These are phyloP conservation scores for Melieria crassipennis DNA, from an alignment of 2,888 invertebrate genomes.

Conservation along the genomic window DNA sequence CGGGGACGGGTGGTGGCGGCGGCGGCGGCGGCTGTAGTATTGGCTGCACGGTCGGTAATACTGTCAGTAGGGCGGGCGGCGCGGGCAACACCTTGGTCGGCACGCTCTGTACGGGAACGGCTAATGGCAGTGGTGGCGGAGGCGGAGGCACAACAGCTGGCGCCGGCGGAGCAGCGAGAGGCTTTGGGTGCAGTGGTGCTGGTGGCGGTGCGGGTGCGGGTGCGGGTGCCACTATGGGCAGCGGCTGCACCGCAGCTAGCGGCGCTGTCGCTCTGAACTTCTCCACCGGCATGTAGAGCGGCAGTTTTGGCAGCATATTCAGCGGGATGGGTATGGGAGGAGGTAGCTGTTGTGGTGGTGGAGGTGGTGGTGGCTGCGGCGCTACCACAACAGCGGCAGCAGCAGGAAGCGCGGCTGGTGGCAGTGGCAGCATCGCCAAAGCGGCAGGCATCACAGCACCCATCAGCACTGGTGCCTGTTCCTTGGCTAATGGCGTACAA, in stretches of 20 bases:
- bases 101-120: slow-evolving; percentile 29
- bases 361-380: slow-evolving; percentile 15
- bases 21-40: slow-evolving; percentile 34
- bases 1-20: slow-evolving; percentile 37
- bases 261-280: slow-evolving; percentile 25
- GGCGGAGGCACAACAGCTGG: neutral
- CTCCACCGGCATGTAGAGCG: slow-evolving; percentile 48
- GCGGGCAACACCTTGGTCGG: slow-evolving; percentile 36
- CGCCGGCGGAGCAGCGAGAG: slow-evolving; percentile 4
- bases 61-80: slow-evolving; percentile 28
- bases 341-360: neutral
- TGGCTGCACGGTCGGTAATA: slow-evolving; percentile 22
- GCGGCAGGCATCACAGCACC: neutral
- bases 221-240: slow-evolving; percentile 5
- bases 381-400: neutral
- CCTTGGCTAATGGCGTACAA: neutral
- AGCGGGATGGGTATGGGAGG: slow-evolving; percentile 9
- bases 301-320: slow-evolving; percentile 47
- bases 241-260: neutral
- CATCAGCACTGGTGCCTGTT: neutral
- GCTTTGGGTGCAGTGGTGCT: slow-evolving; percentile 12
- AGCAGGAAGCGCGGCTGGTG: slow-evolving; percentile 5
- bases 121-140: slow-evolving; percentile 23
- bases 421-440: slow-evolving; percentile 7
- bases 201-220: slow-evolving; percentile 9